phyloP scores from a whole-genome alignment of 1,140 invertebrate genomes.

The Drosophila novamexicana region DNA sequence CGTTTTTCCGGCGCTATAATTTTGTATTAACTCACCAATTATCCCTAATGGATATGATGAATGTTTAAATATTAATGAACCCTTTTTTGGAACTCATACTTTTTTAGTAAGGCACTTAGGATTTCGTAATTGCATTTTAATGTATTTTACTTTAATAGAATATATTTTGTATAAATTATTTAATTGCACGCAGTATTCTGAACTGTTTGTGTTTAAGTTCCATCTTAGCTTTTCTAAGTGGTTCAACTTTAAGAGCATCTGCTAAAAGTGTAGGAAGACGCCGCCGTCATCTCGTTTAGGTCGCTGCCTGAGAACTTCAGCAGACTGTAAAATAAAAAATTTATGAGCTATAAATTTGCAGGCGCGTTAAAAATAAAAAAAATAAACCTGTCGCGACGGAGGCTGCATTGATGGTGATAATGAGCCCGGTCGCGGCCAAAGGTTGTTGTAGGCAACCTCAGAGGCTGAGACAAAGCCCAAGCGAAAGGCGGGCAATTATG shows the following conservation, averaged over 20 bases:
- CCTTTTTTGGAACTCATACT: too few species aligned
- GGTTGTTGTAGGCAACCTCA: constrained; percentile 61
- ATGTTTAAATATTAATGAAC: too few species aligned
- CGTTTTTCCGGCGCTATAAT: too few species aligned
- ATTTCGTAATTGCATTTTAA: too few species aligned
- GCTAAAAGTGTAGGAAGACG: constrained; percentile 17
- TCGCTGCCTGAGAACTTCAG: constrained; percentile 77
- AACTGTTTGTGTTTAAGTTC: neutral
- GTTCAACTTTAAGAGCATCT: constrained; percentile 35
- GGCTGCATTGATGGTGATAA: constrained; percentile 51
- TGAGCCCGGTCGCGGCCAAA: constrained; percentile 50
- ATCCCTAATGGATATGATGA: too few species aligned
- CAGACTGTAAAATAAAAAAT: constrained; percentile 82
- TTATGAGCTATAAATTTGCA: constrained; percentile 77
- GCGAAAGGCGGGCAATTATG: constrained; percentile 50
- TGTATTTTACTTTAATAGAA: too few species aligned
- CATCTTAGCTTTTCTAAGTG: constrained; percentile 16
- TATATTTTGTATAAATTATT: too few species aligned
- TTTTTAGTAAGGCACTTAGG: too few species aligned
- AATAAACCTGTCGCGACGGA: constrained; percentile 62
- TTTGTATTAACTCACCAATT: too few species aligned
- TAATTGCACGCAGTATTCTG: neutral
- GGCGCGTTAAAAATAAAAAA: constrained; percentile 47
- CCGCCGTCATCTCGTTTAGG: constrained; percentile 30
- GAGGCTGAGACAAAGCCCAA: constrained; percentile 18